A percentile compares a stretch with the other conserved stretches of the same genome.
Conservation (phyloP, 2,797 vertebrate species). For the Sebastes oblongus region DNA sequence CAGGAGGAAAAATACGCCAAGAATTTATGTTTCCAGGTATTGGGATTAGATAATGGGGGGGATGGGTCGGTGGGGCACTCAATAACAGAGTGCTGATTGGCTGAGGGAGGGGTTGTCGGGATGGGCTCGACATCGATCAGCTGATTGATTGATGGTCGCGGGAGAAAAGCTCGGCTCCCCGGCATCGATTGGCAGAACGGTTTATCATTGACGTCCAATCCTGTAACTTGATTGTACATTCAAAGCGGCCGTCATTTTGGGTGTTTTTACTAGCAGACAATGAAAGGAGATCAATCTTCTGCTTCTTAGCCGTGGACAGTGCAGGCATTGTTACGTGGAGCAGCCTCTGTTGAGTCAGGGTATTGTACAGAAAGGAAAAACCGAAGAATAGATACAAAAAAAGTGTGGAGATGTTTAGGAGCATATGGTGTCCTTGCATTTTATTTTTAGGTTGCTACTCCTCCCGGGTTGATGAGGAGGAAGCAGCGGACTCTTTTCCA, state of each 20-base stretch:
- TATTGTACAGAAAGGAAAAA: not conserved
- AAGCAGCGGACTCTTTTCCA: slow-evolving; percentile 44
- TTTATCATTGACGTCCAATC: slow-evolving; percentile 47
- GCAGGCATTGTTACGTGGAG: not conserved
- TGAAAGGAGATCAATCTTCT: slow-evolving; percentile 25
- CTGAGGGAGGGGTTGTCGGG: not conserved
- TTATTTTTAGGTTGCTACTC: slow-evolving; percentile 72
- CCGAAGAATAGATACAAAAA: not conserved
- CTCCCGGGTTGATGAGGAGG: slow-evolving; percentile 64
- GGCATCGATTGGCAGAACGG: slow-evolving; percentile 23
- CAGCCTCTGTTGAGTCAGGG: not conserved
- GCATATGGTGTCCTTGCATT: slow-evolving; percentile 73
- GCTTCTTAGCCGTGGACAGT: not conserved
- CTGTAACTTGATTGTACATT: slow-evolving; percentile 19
- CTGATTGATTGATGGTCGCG: slow-evolving; percentile 45
- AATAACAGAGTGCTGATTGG: slow-evolving; percentile 33
- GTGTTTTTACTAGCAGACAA: not conserved
- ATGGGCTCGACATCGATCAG: slow-evolving; percentile 26
- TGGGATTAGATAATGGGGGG: not conserved
- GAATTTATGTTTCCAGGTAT: slow-evolving; percentile 45
- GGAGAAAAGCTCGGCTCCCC: slow-evolving; percentile 26
- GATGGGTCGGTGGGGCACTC: not conserved
- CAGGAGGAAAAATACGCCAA: slow-evolving; percentile 12
- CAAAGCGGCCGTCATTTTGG: slow-evolving; percentile 28
- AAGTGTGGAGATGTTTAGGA: slow-evolving; percentile 20